These are phyloP conservation scores for Eupithecia tripunctaria DNA, from an alignment of 2,888 invertebrate species.

Conservation along the genomic window DNA sequence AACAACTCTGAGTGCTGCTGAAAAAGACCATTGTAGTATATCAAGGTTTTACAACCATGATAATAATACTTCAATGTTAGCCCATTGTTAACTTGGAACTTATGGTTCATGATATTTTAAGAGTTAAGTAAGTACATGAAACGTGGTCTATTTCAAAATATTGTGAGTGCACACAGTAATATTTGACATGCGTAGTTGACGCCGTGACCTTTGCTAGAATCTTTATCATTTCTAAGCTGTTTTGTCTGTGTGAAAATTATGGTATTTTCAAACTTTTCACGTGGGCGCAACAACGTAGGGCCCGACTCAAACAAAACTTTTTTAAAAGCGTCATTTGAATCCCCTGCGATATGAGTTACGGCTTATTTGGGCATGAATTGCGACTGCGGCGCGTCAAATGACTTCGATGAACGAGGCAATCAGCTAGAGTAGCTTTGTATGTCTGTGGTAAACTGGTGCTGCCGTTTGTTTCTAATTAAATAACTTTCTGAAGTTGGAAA, in stretches of 20 bases:
- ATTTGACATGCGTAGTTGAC: too few relatives aligned
- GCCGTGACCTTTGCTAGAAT: background rate
- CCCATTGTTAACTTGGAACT: background rate
- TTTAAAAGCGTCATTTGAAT: conserved; percentile 76
- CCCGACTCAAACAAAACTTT: conserved; percentile 61
- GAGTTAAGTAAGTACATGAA: background rate
- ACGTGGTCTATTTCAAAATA: background rate
- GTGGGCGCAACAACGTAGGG: background rate
- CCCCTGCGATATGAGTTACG: conserved; percentile 77
- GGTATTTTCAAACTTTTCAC: background rate
- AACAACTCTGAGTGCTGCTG: background rate
- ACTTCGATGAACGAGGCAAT: conserved; percentile 74
- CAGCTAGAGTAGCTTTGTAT: conserved; percentile 68
- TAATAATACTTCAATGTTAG: too few relatives aligned
- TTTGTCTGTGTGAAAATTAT: too few relatives aligned
- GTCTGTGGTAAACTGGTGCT: background rate
- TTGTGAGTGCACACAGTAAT: too few relatives aligned
- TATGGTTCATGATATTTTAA: background rate
- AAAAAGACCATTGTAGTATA: background rate
- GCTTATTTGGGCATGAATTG: conserved; percentile 73
- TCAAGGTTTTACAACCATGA: too few relatives aligned
- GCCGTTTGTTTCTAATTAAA: background rate
- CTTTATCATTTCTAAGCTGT: background rate
- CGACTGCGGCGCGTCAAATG: conserved; percentile 68
- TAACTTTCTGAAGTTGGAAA: background rate